A percentile compares a stretch with the other conserved stretches of the same genome.
Conservation (phyloP, 2,113 vertebrate genomes). For the Nerophis ophidion region DNA sequence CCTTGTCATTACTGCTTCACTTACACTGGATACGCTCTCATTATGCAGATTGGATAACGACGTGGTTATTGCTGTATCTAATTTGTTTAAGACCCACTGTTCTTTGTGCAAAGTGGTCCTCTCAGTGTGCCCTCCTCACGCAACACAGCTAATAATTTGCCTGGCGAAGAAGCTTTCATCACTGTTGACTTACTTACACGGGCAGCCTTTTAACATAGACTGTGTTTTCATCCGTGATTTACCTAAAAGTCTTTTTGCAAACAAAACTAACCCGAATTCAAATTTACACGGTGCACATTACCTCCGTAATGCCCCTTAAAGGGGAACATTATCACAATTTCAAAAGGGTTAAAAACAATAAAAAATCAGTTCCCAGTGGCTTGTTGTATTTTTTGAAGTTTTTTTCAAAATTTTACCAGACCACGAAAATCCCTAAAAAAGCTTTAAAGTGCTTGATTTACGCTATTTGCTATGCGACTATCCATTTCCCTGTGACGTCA, state of each 20-base stretch:
- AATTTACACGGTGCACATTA: no score
- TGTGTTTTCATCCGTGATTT: not conserved
- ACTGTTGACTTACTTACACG: not conserved
- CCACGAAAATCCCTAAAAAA: no score
- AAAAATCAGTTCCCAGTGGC: no score
- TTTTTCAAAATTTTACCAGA: no score
- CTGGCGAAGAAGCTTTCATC: constrained; percentile 1
- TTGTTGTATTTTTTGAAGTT: no score
- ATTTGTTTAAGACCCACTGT: constrained; percentile 15
- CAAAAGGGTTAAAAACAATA: no score
- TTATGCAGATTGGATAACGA: constrained; percentile 48
- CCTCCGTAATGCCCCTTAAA: not conserved
- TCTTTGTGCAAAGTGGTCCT: not conserved
- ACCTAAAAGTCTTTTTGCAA: not conserved
- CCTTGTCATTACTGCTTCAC: constrained; percentile 29
- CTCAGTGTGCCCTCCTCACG: not conserved
- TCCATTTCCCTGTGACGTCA: no score
- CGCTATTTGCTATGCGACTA: no score
- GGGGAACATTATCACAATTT: no score
- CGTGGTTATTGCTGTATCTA: constrained; percentile 17
- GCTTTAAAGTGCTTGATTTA: no score
- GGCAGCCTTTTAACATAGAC: not conserved
- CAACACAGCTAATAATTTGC: not conserved
- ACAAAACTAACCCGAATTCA: no score
- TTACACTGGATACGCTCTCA: constrained; percentile 29